Evolutionary conservation across 2,113 vertebrate species (phyloP).

Genomic region (Cheirogaleus medius): DNA sequence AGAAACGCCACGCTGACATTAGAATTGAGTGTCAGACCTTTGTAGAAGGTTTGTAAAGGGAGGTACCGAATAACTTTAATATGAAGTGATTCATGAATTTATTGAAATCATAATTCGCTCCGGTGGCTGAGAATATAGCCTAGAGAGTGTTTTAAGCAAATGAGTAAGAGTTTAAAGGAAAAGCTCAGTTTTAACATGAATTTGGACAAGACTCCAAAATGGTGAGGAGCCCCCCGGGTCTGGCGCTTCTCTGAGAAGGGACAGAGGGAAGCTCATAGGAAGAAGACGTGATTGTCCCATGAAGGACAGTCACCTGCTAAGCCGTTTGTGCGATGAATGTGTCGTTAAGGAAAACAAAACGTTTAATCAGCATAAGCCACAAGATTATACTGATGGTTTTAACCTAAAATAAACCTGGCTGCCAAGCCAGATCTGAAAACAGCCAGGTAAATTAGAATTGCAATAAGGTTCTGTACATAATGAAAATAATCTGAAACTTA

Average conservation of each 20-base stretch:
- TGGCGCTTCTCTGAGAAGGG: neutral
- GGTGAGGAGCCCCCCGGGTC: neutral
- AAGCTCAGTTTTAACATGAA: neutral
- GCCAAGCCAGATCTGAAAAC: conserved; percentile 39
- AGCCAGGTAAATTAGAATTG: conserved; percentile 60
- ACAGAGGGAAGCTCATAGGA: neutral
- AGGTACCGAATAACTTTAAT: neutral
- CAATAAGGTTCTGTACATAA: conserved; percentile 61
- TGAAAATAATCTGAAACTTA: conserved; percentile 71
- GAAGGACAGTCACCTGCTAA: neutral
- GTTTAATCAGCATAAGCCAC: neutral
- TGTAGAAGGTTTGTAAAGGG: neutral
- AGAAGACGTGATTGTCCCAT: neutral
- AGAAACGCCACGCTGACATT: neutral
- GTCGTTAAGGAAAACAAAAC: neutral
- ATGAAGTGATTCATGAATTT: neutral
- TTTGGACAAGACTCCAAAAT: neutral
- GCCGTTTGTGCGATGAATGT: neutral
- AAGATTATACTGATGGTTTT: neutral
- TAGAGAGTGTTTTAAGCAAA: neutral
- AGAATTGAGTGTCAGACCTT: neutral
- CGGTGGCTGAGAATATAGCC: neutral
- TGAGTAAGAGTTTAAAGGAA: neutral
- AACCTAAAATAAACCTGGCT: conserved; percentile 55
- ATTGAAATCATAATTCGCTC: neutral